Evolutionary conservation across 1,140 invertebrate species (phyloP).

Genomic region (Drosophila eugracilis): DNA sequence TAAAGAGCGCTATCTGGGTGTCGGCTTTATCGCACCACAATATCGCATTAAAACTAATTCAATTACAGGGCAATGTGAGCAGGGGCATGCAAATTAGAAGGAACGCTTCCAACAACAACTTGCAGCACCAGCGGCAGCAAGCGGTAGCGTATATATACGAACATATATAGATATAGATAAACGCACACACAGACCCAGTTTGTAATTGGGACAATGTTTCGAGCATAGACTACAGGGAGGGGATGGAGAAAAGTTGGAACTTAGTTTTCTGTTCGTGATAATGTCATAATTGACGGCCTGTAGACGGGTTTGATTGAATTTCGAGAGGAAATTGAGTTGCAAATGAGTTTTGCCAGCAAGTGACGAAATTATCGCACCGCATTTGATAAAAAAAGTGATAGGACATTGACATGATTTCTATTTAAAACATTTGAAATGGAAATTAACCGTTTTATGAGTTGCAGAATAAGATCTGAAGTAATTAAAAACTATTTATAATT

Average conservation of each 20-base stretch:
- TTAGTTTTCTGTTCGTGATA: slow-evolving; percentile 43
- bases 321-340: slow-evolving; percentile 30
- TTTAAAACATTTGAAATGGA: background rate
- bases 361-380: slow-evolving; percentile 23
- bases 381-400: slow-evolving; percentile 34
- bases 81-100: slow-evolving; percentile 56
- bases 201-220: slow-evolving; percentile 67
- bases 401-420: slow-evolving; percentile 6
- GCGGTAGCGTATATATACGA: slow-evolving; percentile 1
- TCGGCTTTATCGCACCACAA: slow-evolving; percentile 37
- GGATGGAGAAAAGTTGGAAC: slow-evolving; percentile 24
- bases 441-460: background rate
- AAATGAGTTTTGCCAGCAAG: slow-evolving; percentile 42
- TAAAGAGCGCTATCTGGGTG: slow-evolving; percentile 45
- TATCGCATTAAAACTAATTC: slow-evolving; percentile 78
- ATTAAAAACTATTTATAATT: background rate
- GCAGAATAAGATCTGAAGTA: background rate
- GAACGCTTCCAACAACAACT: slow-evolving; percentile 6
- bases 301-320: slow-evolving; percentile 49
- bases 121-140: slow-evolving; percentile 7
- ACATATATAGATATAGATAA: slow-evolving; percentile 31
- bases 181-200: slow-evolving; percentile 14
- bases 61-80: slow-evolving; percentile 64
- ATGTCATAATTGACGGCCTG: slow-evolving; percentile 59
- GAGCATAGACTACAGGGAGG: slow-evolving; percentile 23